Base-by-base conservation (phyloP, 2,888 invertebrate species). In the Drosophila helvetica region DNA sequence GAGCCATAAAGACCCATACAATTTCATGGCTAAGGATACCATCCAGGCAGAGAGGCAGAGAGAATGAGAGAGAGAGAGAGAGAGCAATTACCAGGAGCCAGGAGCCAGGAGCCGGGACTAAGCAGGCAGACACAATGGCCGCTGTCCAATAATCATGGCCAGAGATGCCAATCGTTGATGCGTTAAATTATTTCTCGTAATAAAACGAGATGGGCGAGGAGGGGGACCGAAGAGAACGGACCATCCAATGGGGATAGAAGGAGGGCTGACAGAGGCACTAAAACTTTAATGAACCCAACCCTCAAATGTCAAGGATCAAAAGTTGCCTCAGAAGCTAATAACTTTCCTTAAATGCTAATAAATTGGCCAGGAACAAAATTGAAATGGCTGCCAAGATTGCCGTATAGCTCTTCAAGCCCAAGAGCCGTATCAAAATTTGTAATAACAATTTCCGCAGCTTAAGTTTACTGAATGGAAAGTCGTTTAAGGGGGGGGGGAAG, bases 121-220 rank as follows among this genome's bases (percentile, higher is more conserved):
- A 60, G 25, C 38, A 33, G 12, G 1, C 12, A 33, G 33, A 58
- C 19, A 8, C 25, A 50, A 25, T 19, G 55, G 51, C 52, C 18
- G 48, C 45, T 54, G 65, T 68, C 50, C 80, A 82, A 86, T 71
- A 73, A 70, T 78, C 68, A 52, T 53, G 62, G 52, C 52, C 51
- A 59, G 78, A 71, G 68, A 71, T 82, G 71, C 47, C 62, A 55
- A 74, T 53, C 75, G 57, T 18, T 70, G 75, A 80, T 52, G 78
- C 84, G 75, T 75, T 86, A 75, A 81, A 86, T 86, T 83, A 78
- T 78, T 77, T 69, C 63, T 68, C 27, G 50, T 73, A 46, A 46
- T 52, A 61, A 71, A 50, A 18, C 51, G 53, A 18, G 22, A 33
- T 33, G 46, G 43, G 43, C n/a, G 42, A 1, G 27, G 27, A 27